phyloP scores from a whole-genome alignment of 1,140 invertebrate species.

The Drosophila jambulina region DNA sequence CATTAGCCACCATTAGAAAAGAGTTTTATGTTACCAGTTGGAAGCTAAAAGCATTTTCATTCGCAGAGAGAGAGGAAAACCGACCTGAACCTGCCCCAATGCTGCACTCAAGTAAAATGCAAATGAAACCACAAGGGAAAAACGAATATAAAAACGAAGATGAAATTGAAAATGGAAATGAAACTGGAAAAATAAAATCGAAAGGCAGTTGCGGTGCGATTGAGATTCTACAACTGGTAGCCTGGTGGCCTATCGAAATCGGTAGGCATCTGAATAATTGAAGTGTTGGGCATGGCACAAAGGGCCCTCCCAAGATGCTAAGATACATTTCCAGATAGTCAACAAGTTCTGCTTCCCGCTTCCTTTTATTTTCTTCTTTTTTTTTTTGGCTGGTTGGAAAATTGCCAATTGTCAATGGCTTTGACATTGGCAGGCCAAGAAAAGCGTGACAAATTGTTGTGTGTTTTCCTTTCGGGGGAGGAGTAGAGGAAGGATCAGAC shows the following conservation, averaged over 20 bases:
- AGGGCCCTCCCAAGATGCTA: constrained; percentile 18
- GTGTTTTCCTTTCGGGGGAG: constrained; percentile 20
- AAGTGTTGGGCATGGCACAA: constrained; percentile 36
- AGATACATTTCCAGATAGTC: constrained; percentile 48
- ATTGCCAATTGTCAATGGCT: constrained; percentile 48
- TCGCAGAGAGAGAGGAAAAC: constrained; percentile 1
- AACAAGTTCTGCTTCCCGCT: constrained; percentile 57
- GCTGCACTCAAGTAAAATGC: constrained; percentile 51
- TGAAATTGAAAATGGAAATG: constrained; percentile 34
- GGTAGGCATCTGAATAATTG: constrained; percentile 57
- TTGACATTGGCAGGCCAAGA: constrained; percentile 54
- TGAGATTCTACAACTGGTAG: constrained; percentile 7
- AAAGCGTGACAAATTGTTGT: constrained; percentile 72
- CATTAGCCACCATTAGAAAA: constrained; percentile 67
- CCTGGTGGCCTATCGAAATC: constrained; percentile 27
- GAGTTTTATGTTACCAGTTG: constrained; percentile 66
- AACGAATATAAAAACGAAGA: constrained; percentile 17
- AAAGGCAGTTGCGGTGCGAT: constrained; percentile 12
- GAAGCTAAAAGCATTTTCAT: constrained; percentile 47
- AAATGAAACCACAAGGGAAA: constrained; percentile 54
- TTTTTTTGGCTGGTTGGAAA: constrained; percentile 18
- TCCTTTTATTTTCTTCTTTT: constrained; percentile 7
- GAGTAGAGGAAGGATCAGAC: constrained; percentile 6
- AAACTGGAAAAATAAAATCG: constrained; percentile 17
- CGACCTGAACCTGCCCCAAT: constrained; percentile 47